phyloP scores from a whole-genome alignment of 2,797 vertebrate species.

The Hydrocynus forskahlii region DNA sequence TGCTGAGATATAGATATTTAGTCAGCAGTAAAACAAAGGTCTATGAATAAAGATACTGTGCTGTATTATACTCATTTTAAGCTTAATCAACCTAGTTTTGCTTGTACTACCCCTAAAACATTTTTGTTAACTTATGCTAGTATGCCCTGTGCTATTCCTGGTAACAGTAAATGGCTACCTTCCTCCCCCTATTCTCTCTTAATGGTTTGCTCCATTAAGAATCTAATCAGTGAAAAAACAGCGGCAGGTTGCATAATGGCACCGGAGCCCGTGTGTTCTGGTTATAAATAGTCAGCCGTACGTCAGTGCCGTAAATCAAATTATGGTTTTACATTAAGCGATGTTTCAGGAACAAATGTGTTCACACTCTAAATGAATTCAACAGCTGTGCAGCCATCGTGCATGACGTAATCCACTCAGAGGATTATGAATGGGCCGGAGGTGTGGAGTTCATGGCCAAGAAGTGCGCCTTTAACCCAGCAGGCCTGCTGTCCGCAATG shows the following conservation, averaged over 20 bases:
- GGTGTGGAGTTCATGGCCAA: not conserved
- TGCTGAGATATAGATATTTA: not conserved
- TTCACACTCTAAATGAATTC: slow-evolving; percentile 7
- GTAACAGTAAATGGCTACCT: too few relatives aligned
- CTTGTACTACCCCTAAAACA: too few relatives aligned
- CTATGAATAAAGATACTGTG: too few relatives aligned
- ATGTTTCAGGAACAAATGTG: slow-evolving; percentile 14
- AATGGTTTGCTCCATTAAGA: slow-evolving; percentile 1
- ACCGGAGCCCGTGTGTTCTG: not conserved
- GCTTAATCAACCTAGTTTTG: too few relatives aligned
- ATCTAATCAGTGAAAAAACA: not conserved
- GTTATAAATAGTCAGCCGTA: slow-evolving; percentile 4
- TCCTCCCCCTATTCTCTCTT: not conserved
- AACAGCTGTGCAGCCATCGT: not conserved
- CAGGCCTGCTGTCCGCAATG: not conserved
- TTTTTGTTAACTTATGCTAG: too few relatives aligned
- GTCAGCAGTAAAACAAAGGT: not conserved
- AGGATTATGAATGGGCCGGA: slow-evolving; percentile 4
- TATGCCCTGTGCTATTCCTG: too few relatives aligned
- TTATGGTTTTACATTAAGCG: slow-evolving; percentile 23
- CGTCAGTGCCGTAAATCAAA: slow-evolving; percentile 12
- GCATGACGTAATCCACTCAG: slow-evolving; percentile 15
- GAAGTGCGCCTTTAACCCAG: not conserved
- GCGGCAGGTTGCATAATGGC: slow-evolving; percentile 9
- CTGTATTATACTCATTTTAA: too few relatives aligned